Evolutionary conservation across 2,797 vertebrate genomes (phyloP).

Genomic region (Enteromius radiatus): DNA sequence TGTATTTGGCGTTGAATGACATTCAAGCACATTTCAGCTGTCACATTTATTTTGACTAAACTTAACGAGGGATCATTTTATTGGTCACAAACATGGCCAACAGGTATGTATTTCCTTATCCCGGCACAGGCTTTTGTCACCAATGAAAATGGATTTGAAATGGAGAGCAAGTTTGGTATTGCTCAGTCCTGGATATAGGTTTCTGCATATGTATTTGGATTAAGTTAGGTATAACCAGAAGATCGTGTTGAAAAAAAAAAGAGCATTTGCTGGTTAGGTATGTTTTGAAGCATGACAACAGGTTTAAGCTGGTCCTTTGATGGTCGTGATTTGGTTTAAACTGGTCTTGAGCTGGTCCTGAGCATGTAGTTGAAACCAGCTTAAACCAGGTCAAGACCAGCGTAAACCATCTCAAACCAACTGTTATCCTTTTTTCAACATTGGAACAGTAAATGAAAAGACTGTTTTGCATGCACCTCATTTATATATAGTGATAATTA

Average conservation of each 20-base stretch:
- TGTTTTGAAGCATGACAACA: not conserved
- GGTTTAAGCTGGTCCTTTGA: not conserved
- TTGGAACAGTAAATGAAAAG: not conserved
- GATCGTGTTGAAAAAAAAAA: not conserved
- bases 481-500: not conserved
- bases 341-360: not conserved
- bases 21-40: slow-evolving; percentile 18
- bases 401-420: not conserved
- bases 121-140: slow-evolving; percentile 5
- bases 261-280: not conserved
- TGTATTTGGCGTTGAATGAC: slow-evolving; percentile 7
- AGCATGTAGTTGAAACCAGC: not conserved
- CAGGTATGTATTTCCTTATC: slow-evolving; percentile 24
- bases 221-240: not conserved
- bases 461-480: not conserved
- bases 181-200: not conserved
- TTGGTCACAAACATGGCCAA: slow-evolving; percentile 24
- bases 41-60: slow-evolving; percentile 30
- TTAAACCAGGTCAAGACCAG: not conserved
- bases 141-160: slow-evolving; percentile 25
- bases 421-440: not conserved
- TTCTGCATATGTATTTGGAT: not conserved
- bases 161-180: not conserved
- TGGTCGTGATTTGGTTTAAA: not conserved
- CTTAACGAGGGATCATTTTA: slow-evolving; percentile 7